Conservation (phyloP, 2,888 invertebrate species). For the Ernsta delagoae region DNA sequence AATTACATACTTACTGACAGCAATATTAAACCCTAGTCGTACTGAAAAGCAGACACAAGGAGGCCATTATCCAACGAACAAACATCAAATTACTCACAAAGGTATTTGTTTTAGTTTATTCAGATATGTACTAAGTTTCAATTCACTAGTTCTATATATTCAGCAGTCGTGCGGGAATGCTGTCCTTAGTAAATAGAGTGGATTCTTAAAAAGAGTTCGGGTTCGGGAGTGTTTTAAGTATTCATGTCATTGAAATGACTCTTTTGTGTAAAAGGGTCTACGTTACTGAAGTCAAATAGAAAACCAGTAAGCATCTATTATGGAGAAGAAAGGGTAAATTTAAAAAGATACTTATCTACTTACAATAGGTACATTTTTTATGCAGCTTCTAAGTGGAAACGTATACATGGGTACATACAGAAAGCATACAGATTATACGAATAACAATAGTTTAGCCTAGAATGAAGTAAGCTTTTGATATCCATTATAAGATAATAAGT, state of each 20-base stretch:
- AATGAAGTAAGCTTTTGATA: too few species aligned
- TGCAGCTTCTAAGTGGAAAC: neutral
- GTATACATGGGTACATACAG: too few species aligned
- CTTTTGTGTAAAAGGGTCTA: conserved; percentile 32
- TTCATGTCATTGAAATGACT: conserved; percentile 34
- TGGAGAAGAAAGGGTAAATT: conserved; percentile 21
- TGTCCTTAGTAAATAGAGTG: conserved; percentile 4
- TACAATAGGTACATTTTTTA: neutral
- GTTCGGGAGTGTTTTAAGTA: conserved; percentile 29
- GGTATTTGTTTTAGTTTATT: too few species aligned
- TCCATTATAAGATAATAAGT: too few species aligned
- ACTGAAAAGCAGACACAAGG: too few species aligned
- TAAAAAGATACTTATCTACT: conserved; percentile 8
- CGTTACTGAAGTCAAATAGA: conserved; percentile 30
- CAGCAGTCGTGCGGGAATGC: neutral
- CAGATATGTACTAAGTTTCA: too few species aligned
- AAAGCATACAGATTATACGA: neutral
- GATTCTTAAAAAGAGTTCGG: conserved; percentile 25
- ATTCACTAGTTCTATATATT: too few species aligned
- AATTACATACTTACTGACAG: too few species aligned
- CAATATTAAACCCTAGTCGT: too few species aligned
- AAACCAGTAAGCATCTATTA: conserved; percentile 22
- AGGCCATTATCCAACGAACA: too few species aligned
- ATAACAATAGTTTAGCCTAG: neutral
- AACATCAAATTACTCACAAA: too few species aligned